A percentile compares a stretch with the other conserved stretches of the same genome.
Evolutionary conservation across 2,888 invertebrate species (phyloP).

Genomic region (Synanthedon myopaeformis): DNA sequence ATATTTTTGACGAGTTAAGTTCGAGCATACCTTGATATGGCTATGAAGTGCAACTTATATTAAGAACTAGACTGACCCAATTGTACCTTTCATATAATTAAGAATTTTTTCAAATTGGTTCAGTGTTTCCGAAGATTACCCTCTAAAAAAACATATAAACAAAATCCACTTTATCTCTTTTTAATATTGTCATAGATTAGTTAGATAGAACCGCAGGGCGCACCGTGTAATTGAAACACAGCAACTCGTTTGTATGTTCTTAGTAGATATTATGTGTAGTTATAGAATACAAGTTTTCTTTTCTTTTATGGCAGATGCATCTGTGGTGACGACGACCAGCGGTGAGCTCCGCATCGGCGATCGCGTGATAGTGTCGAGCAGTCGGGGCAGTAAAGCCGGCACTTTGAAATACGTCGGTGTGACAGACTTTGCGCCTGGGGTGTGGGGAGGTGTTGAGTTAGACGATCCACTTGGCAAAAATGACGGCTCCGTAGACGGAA

Average conservation of each 20-base stretch:
- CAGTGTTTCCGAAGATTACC: too few species aligned
- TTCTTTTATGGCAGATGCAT: slow-evolving; percentile 37
- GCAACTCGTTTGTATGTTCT: not conserved
- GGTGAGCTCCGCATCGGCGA: slow-evolving; percentile 87
- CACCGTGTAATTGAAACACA: too few species aligned
- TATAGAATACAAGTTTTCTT: slow-evolving; percentile 2
- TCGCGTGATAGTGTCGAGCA: slow-evolving; percentile 88
- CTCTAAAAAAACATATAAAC: too few species aligned
- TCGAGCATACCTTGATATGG: too few species aligned
- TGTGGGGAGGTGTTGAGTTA: slow-evolving; percentile 96
- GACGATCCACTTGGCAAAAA: slow-evolving; percentile 96
- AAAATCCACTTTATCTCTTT: too few species aligned
- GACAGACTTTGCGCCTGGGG: slow-evolving; percentile 91
- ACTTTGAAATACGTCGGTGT: slow-evolving; percentile 86
- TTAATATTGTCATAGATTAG: too few species aligned
- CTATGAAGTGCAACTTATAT: too few species aligned
- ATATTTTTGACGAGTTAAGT: too few species aligned
- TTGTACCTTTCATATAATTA: too few species aligned
- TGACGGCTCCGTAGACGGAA: slow-evolving; percentile 93
- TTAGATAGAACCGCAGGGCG: too few species aligned
- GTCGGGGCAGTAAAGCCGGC: slow-evolving; percentile 90
- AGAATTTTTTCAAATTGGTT: too few species aligned
- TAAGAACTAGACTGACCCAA: too few species aligned
- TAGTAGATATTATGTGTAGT: not conserved
- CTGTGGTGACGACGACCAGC: slow-evolving; percentile 55